Conservation (phyloP, 2,797 vertebrate genomes). For the Enteromius unitaeniatus region DNA sequence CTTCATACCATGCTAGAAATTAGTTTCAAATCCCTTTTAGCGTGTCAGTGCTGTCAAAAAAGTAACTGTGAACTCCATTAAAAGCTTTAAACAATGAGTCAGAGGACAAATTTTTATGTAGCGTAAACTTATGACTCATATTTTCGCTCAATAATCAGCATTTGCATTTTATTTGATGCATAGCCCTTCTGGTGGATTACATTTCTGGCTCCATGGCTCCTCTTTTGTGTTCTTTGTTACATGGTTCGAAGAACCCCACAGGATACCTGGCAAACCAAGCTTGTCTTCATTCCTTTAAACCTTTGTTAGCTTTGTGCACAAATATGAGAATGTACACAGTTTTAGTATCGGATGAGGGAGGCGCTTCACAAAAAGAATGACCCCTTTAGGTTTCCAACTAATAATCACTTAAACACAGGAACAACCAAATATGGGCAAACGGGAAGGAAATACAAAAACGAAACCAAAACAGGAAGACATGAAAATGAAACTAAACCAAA, state of each 20-base stretch:
- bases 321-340: conserved; percentile 18
- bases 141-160: conserved; percentile 48
- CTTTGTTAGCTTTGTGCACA: conserved; percentile 38
- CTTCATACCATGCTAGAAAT: conserved; percentile 41
- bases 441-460: too few species aligned
- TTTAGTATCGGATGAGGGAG: conserved; percentile 34
- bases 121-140: conserved; percentile 56
- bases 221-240: conserved; percentile 48
- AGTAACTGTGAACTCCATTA: conserved; percentile 42
- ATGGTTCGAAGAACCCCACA: conserved; percentile 42
- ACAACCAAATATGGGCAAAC: too few species aligned
- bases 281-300: conserved; percentile 45
- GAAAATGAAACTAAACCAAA: too few species aligned
- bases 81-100: conserved; percentile 51
- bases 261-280: conserved; percentile 42
- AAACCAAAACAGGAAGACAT: too few species aligned
- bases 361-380: not conserved
- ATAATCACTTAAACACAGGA: too few species aligned
- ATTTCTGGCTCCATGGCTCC: conserved; percentile 43
- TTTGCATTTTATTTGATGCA: conserved; percentile 53
- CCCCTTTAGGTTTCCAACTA: not conserved
- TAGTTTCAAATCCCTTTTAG: conserved; percentile 40
- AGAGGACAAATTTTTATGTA: conserved; percentile 48
- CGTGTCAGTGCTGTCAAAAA: conserved; percentile 43
- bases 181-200: conserved; percentile 36